phyloP scores from a whole-genome alignment of 2,888 invertebrate genomes.

The Tetropium fuscum region DNA sequence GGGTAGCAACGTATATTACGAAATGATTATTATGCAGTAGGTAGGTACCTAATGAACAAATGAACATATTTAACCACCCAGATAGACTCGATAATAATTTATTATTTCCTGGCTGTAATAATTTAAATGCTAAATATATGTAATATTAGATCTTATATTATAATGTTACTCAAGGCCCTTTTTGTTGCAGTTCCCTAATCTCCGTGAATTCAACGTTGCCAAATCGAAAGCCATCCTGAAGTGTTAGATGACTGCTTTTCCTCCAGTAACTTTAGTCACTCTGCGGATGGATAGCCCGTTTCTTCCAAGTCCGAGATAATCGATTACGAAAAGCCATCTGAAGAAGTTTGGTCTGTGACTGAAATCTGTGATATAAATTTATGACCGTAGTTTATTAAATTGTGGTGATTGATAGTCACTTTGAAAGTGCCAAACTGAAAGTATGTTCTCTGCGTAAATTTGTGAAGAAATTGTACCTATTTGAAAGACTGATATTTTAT shows the following conservation, averaged over 20 bases:
- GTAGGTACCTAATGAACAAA: too few relatives aligned
- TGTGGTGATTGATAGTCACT: slow-evolving; percentile 37
- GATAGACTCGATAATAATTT: slow-evolving; percentile 10
- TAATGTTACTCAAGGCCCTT: not conserved
- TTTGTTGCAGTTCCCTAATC: slow-evolving; percentile 42
- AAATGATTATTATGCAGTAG: slow-evolving; percentile 1
- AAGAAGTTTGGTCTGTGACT: slow-evolving; percentile 52
- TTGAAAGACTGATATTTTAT: slow-evolving; percentile 51
- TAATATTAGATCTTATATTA: slow-evolving; percentile 2
- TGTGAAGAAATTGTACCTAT: slow-evolving; percentile 43
- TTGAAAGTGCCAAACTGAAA: slow-evolving; percentile 44
- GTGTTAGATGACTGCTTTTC: slow-evolving; percentile 35
- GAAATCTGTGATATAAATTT: slow-evolving; percentile 55
- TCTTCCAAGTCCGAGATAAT: slow-evolving; percentile 32
- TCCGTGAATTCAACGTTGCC: slow-evolving; percentile 57
- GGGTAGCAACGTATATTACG: too few relatives aligned
- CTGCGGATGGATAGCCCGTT: slow-evolving; percentile 22
- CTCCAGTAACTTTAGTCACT: slow-evolving; percentile 35
- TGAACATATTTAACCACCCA: slow-evolving; percentile 6
- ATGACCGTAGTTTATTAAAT: slow-evolving; percentile 42
- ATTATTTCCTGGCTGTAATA: slow-evolving; percentile 2
- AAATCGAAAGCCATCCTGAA: slow-evolving; percentile 43
- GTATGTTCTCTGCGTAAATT: slow-evolving; percentile 39
- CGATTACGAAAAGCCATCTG: slow-evolving; percentile 32
- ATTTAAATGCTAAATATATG: not conserved